Percentiles rank a stretch among this genome's conserved stretches.
These are phyloP conservation scores for Zeuzera pyrina DNA, from an alignment of 2,888 invertebrate species.

Conservation along the genomic window DNA sequence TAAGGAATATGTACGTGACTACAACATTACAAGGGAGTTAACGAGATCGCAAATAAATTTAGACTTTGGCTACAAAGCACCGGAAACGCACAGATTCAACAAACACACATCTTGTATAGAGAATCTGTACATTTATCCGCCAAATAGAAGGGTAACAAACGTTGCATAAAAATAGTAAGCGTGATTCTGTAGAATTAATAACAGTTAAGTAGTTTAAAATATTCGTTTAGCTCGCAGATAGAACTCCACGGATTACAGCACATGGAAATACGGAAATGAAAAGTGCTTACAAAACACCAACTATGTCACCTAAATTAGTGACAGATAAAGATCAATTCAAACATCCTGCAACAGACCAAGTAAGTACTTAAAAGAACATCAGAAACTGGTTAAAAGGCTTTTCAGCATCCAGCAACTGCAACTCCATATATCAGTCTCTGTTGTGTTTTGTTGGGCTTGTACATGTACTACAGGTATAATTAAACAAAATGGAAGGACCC, in stretches of 20 bases:
- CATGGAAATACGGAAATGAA: slow-evolving; percentile 46
- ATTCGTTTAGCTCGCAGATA: slow-evolving; percentile 34
- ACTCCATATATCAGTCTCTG: not conserved
- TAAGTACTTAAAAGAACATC: slow-evolving; percentile 20
- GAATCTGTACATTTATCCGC: slow-evolving; percentile 46
- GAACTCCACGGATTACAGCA: slow-evolving; percentile 31
- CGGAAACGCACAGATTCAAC: slow-evolving; percentile 37
- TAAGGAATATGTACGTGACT: slow-evolving; percentile 38
- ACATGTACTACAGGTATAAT: no score
- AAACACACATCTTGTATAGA: slow-evolving; percentile 43
- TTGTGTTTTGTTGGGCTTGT: no score
- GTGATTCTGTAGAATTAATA: not conserved
- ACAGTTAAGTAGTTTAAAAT: not conserved
- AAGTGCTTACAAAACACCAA: slow-evolving; percentile 30
- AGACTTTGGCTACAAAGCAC: slow-evolving; percentile 37
- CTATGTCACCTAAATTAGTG: slow-evolving; percentile 28
- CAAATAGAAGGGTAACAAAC: slow-evolving; percentile 35
- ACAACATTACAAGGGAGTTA: slow-evolving; percentile 37
- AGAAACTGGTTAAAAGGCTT: not conserved
- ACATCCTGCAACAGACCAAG: slow-evolving; percentile 30
- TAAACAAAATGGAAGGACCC: no score
- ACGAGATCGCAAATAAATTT: slow-evolving; percentile 35
- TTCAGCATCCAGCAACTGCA: no score
- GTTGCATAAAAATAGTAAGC: not conserved
- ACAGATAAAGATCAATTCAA: slow-evolving; percentile 50